Evolutionary conservation across 2,888 invertebrate genomes (phyloP).

Genomic region (Lasioglossum morio): DNA sequence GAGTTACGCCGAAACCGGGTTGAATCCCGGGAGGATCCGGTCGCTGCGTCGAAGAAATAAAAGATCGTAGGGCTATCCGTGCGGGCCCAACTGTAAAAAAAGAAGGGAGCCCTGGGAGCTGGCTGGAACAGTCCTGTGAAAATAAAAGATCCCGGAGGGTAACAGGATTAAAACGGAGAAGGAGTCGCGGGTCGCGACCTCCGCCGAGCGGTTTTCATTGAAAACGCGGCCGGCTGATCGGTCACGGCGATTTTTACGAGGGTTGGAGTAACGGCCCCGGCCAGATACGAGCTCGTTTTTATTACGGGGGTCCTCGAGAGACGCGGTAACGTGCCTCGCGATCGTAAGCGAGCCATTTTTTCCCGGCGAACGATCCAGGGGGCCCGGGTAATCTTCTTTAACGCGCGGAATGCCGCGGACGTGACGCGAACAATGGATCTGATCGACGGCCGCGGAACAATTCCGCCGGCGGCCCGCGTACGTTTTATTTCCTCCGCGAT

Average conservation of each 20-base stretch:
- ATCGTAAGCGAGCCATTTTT: slow-evolving; percentile 58
- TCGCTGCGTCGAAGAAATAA: neutral
- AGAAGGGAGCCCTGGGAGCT: neutral
- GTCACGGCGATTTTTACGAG: slow-evolving; percentile 58
- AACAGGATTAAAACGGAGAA: neutral
- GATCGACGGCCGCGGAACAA: slow-evolving; percentile 40
- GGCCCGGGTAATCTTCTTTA: slow-evolving; percentile 58
- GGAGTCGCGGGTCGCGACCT: slow-evolving; percentile 1
- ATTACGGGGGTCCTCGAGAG: slow-evolving; percentile 39
- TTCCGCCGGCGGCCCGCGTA: neutral
- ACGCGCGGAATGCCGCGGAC: slow-evolving; percentile 55
- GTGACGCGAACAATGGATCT: slow-evolving; percentile 56
- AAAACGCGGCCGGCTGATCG: slow-evolving; percentile 43
- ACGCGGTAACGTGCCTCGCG: slow-evolving; percentile 63
- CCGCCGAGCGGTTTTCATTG: slow-evolving; percentile 43
- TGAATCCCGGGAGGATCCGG: neutral
- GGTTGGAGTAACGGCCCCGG: slow-evolving; percentile 39
- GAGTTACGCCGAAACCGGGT: neutral
- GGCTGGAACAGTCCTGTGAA: neutral
- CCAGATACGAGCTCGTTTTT: slow-evolving; percentile 51
- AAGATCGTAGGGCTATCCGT: neutral
- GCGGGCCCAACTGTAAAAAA: neutral
- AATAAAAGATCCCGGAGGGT: neutral
- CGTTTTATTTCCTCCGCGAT: slow-evolving; percentile 20
- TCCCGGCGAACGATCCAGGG: slow-evolving; percentile 34